phyloP scores from a whole-genome alignment of 2,797 vertebrate species.

The Hirundo rustica region DNA sequence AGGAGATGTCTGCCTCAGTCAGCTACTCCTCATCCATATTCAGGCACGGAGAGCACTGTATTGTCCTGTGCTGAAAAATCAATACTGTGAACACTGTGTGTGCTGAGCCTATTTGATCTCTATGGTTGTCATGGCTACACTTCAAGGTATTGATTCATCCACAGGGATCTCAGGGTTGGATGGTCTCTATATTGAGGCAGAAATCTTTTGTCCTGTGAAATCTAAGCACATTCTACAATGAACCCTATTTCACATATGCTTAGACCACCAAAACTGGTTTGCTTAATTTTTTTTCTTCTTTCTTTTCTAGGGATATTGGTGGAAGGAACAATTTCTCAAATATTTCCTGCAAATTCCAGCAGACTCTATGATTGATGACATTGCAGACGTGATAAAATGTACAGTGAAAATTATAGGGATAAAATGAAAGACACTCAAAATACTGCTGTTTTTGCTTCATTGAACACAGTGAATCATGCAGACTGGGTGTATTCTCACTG shows the following conservation, averaged over 20 bases:
- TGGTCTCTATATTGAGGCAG: conserved; percentile 36
- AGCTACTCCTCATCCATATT: conserved; percentile 58
- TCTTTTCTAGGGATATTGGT: not conserved
- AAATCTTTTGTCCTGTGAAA: conserved; percentile 58
- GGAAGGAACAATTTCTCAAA: not conserved
- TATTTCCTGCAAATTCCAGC: not conserved
- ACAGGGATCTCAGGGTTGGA: conserved; percentile 55
- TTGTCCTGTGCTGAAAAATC: conserved; percentile 67
- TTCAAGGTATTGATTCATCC: conserved; percentile 66
- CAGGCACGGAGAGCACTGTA: conserved; percentile 10
- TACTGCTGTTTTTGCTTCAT: not conserved
- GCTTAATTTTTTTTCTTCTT: not conserved
- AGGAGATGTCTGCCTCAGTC: conserved; percentile 1
- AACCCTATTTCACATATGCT: not conserved
- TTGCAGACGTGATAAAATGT: not conserved
- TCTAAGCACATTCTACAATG: conserved; percentile 3
- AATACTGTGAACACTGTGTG: conserved; percentile 58
- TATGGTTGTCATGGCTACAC: conserved; percentile 72
- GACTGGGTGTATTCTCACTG: not conserved
- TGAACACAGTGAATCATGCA: not conserved
- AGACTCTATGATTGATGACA: not conserved
- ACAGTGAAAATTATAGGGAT: not conserved
- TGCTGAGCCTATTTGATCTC: conserved; percentile 57
- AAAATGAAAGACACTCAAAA: not conserved
- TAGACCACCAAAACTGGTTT: not conserved